Evolutionary conservation across 1,140 invertebrate genomes (phyloP).

Genomic region (Neotoxoptera formosana): DNA sequence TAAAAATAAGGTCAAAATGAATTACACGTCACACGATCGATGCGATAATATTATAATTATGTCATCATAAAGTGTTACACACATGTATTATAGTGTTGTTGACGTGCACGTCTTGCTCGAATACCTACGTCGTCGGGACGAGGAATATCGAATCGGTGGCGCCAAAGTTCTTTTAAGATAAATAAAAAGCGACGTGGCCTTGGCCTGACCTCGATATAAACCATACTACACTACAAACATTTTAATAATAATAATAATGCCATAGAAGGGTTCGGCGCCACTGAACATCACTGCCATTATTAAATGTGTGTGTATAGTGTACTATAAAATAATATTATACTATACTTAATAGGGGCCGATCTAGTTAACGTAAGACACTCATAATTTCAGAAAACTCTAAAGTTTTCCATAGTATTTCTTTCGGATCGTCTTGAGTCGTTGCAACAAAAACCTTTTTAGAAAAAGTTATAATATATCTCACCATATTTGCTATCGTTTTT

Average conservation of each 20-base stretch:
- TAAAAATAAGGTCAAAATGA: neutral
- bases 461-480: neutral
- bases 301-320: neutral
- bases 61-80: neutral
- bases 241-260: neutral
- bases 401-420: neutral
- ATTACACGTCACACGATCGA: neutral
- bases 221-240: neutral
- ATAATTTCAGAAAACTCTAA: neutral
- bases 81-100: neutral
- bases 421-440: rapidly evolving
- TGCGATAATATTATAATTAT: neutral
- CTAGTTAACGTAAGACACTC: neutral
- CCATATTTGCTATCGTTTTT: neutral
- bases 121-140: neutral
- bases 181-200: neutral
- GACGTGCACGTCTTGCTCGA: neutral
- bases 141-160: neutral
- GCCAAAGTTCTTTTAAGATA: neutral
- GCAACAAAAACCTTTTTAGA: neutral
- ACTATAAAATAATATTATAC: neutral
- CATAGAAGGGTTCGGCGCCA: neutral
- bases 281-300: neutral
- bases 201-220: neutral
- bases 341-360: neutral